phyloP scores from a whole-genome alignment of 2,113 vertebrate species.

The Phaetusa simplex region DNA sequence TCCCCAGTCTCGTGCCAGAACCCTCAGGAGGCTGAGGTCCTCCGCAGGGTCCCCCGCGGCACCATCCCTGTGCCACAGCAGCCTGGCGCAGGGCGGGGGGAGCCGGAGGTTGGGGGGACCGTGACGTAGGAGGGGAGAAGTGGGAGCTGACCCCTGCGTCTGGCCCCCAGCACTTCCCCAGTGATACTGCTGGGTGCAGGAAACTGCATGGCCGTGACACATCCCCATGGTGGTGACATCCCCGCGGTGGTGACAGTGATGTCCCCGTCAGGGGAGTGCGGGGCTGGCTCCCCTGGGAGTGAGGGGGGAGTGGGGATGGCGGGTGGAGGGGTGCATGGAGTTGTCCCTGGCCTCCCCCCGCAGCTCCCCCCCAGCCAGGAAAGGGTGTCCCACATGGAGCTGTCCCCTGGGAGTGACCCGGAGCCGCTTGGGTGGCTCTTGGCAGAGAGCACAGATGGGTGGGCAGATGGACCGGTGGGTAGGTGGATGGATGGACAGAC shows the following conservation, averaged over 20 bases:
- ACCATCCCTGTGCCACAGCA: neutral
- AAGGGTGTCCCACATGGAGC: neutral
- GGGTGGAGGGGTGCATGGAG: fast-evolving
- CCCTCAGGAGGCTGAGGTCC: fast-evolving
- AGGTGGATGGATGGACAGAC: neutral
- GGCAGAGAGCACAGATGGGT: neutral
- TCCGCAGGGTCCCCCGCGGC: neutral
- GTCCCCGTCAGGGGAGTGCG: fast-evolving
- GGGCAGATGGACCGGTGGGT: neutral
- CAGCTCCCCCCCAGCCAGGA: fast-evolving
- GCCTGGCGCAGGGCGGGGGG: neutral
- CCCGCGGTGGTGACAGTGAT: neutral
- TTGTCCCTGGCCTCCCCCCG: neutral
- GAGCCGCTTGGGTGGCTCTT: neutral
- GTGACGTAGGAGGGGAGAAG: neutral
- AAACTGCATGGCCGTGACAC: fast-evolving
- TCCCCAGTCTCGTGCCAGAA: fast-evolving
- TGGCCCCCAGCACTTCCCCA: neutral
- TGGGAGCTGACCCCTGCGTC: fast-evolving
- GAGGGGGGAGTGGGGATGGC: neutral
- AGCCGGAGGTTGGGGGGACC: fast-evolving
- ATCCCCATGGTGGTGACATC: neutral
- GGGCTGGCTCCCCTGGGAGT: fast-evolving
- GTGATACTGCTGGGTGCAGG: fast-evolving
- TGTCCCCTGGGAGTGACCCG: neutral